Base-by-base conservation (phyloP, 2,888 invertebrate species). In the Agriotes lineatus region DNA sequence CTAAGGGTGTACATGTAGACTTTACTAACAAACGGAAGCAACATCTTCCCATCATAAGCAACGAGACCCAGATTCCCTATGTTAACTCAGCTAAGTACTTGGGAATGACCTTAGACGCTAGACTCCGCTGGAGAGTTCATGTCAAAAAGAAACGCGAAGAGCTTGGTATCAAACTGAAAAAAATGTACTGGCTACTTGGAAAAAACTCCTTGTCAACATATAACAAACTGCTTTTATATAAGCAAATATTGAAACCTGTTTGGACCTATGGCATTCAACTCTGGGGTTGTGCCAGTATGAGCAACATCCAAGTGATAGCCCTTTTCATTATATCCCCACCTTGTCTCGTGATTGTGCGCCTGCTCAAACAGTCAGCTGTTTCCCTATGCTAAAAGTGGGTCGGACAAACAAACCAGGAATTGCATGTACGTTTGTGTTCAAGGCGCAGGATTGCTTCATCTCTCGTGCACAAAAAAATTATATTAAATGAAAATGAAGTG, bases 1-100 rank as follows among this genome's bases (percentile, higher is more conserved):
- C 10, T 1, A 77, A 78, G 72, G 76, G 74, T n/a, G 48, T 65
- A 1, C 74, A 77, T 42, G 64, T 76, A 20, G 74, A 73, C 14
- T 77, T 76, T 48, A 72, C 76, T 18, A 71, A 65, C n/a, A 68
- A 72, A 67, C 70, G 65, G 63, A 71, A 44, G 45, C 71, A 58
- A 16, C 62, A 54, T 35, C 60, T 68, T 20, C 39, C 44, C 30
- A 42, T 62, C 16, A 37, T 19, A 42, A 30, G 74, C 7, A 66
- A 76, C 57, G 39, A 50, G 12, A 25, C 52, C 20, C 22, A 35
- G 14, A 54, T 75, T 1, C 72, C 74, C 18, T 20, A 48, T 16
- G 44, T n/a, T 9, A 62, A 71, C 30, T 42, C 44, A n/a, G 74
- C 25, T 14, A 45, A 65, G 44, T 68, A 68, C 33, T 54, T 63